Conservation (phyloP, 2,888 invertebrate genomes). For the Pimpla rufipes region DNA sequence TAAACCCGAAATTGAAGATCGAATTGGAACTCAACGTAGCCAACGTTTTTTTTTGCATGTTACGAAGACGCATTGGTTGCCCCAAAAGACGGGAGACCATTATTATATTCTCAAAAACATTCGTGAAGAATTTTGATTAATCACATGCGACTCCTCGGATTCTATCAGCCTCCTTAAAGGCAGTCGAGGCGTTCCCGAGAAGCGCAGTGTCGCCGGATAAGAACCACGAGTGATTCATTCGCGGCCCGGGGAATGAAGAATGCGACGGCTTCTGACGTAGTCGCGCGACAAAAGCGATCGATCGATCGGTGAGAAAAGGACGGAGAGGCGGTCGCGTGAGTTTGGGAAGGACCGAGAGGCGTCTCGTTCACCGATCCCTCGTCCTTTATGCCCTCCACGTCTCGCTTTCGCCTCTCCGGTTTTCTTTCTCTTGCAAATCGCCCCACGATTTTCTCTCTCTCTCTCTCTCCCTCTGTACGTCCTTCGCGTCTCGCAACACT, state of each 20-base stretch:
- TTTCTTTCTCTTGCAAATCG: constrained; percentile 22
- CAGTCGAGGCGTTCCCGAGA: not conserved
- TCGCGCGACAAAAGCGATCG: constrained; percentile 27
- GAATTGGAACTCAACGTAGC: too few species aligned
- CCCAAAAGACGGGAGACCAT: not conserved
- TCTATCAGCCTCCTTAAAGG: not conserved
- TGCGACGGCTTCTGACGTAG: constrained; percentile 29
- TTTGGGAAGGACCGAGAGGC: not conserved
- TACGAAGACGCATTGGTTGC: not conserved
- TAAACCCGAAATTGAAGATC: too few species aligned
- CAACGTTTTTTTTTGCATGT: not conserved
- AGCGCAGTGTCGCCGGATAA: constrained; percentile 32
- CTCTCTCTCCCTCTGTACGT: constrained; percentile 25
- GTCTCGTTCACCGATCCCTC: constrained; percentile 47
- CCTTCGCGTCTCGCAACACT: constrained; percentile 44
- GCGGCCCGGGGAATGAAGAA: constrained; percentile 22
- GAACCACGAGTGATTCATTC: constrained; percentile 51
- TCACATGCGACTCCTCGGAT: not conserved
- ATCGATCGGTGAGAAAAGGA: constrained; percentile 37
- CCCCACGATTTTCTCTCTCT: constrained; percentile 3
- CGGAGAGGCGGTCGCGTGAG: not conserved
- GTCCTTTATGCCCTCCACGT: constrained; percentile 35
- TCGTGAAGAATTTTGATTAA: not conserved
- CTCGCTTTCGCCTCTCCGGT: constrained; percentile 33
- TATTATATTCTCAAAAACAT: not conserved